phyloP scores from a whole-genome alignment of 2,888 invertebrate species.

The Drosophila anomalata region DNA sequence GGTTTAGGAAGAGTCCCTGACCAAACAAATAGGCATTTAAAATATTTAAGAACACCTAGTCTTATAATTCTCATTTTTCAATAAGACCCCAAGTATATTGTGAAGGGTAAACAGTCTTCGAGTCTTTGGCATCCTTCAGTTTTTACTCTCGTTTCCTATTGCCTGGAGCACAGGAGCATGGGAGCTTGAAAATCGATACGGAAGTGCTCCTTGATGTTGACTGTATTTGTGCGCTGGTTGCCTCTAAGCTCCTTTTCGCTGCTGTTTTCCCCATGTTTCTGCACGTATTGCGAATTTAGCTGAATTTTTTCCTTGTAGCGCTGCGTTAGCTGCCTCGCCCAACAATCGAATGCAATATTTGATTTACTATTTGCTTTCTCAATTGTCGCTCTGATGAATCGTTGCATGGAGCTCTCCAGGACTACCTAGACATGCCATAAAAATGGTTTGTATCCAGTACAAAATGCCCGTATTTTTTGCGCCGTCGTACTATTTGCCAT shows the following conservation, averaged over 20 bases:
- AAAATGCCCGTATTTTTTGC: slow-evolving; percentile 17
- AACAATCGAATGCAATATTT: slow-evolving; percentile 68
- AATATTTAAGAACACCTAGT: neutral
- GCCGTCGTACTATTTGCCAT: slow-evolving; percentile 53
- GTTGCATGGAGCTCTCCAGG: slow-evolving; percentile 21
- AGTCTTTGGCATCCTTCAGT: neutral
- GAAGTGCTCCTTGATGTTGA: slow-evolving; percentile 32
- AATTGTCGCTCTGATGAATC: slow-evolving; percentile 64
- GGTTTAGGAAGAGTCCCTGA: neutral
- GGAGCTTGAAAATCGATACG: slow-evolving; percentile 45
- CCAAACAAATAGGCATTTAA: too few relatives aligned
- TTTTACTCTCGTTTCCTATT: slow-evolving; percentile 14
- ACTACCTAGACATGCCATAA: slow-evolving; percentile 25
- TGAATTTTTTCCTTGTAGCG: slow-evolving; percentile 14
- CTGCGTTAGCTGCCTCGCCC: slow-evolving; percentile 15
- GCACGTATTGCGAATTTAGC: slow-evolving; percentile 40
- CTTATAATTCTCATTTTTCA: too few relatives aligned
- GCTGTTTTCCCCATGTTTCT: slow-evolving; percentile 34
- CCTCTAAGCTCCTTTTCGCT: slow-evolving; percentile 45
- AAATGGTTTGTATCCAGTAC: slow-evolving; percentile 21
- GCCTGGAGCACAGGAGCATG: slow-evolving; percentile 32
- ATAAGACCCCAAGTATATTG: neutral
- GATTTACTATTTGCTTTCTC: slow-evolving; percentile 64
- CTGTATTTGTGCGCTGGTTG: slow-evolving; percentile 14
- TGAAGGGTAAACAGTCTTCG: slow-evolving; percentile 23